A percentile compares a stretch with the other conserved stretches of the same genome.
These are phyloP conservation scores for Novumbra hubbsi DNA, from an alignment of 2,797 vertebrate genomes.

Conservation along the genomic window DNA sequence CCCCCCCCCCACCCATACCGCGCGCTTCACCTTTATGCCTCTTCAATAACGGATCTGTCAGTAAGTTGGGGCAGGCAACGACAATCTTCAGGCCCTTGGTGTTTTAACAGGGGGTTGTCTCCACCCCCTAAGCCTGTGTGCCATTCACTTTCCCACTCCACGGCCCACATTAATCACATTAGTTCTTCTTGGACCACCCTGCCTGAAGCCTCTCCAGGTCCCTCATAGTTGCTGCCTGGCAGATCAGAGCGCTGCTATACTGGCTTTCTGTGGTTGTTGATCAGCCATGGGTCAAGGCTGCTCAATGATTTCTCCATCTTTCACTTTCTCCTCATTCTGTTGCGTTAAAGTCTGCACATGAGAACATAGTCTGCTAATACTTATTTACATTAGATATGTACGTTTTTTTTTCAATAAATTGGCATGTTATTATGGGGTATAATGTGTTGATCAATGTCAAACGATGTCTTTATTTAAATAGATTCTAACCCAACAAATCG, in stretches of 20 bases:
- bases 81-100: constrained; percentile 36
- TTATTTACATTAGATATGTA: too few relatives aligned
- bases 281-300: background rate
- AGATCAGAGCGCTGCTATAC: constrained; percentile 23
- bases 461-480: too few relatives aligned
- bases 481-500: too few relatives aligned
- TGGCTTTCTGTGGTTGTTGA: background rate
- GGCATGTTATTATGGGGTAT: too few relatives aligned
- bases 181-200: background rate
- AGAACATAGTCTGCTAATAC: too few relatives aligned
- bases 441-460: too few relatives aligned
- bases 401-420: too few relatives aligned
- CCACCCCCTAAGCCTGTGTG: constrained; percentile 15
- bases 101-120: constrained; percentile 29
- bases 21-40: background rate
- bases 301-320: too few relatives aligned
- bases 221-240: background rate
- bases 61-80: constrained; percentile 31
- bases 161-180: constrained; percentile 4
- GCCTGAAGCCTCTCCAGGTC: background rate
- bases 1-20: too few relatives aligned
- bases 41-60: background rate
- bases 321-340: too few relatives aligned
- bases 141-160: constrained; percentile 19
- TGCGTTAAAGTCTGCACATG: too few relatives aligned